Conservation (phyloP, 2,113 vertebrate genomes). For the Gymnarchus niloticus region DNA sequence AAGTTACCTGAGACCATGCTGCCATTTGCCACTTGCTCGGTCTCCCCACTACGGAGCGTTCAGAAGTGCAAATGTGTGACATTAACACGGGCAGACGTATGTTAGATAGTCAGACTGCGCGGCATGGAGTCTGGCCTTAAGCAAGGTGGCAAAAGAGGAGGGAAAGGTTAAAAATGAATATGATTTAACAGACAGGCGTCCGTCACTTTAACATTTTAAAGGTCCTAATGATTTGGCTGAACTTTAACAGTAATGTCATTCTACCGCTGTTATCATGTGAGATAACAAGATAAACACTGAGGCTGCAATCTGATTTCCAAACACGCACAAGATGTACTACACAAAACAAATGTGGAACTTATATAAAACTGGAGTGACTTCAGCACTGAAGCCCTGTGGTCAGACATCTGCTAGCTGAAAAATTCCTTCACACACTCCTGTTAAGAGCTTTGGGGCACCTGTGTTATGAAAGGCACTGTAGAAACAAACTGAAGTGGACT, state of each 20-base stretch:
- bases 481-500: too few species aligned
- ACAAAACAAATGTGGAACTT: not conserved
- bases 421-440: too few species aligned
- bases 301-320: not conserved
- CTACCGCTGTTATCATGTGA: not conserved
- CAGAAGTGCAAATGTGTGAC: not conserved
- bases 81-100: not conserved
- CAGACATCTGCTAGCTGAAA: not conserved
- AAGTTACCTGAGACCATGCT: too few species aligned
- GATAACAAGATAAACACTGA: too few species aligned
- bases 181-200: not conserved
- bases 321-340: not conserved
- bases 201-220: not conserved
- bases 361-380: not conserved
- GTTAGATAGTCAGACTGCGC: not conserved
- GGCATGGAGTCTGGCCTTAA: not conserved
- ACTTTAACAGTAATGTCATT: not conserved
- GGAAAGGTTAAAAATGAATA: conserved; percentile 5
- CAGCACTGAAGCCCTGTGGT: not conserved
- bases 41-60: not conserved
- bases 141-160: not conserved
- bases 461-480: too few species aligned
- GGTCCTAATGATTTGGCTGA: conserved; percentile 8
- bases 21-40: too few species aligned
- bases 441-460: too few species aligned